Conservation (phyloP, 1,140 invertebrate genomes). For the Tigriopus japonicus region DNA sequence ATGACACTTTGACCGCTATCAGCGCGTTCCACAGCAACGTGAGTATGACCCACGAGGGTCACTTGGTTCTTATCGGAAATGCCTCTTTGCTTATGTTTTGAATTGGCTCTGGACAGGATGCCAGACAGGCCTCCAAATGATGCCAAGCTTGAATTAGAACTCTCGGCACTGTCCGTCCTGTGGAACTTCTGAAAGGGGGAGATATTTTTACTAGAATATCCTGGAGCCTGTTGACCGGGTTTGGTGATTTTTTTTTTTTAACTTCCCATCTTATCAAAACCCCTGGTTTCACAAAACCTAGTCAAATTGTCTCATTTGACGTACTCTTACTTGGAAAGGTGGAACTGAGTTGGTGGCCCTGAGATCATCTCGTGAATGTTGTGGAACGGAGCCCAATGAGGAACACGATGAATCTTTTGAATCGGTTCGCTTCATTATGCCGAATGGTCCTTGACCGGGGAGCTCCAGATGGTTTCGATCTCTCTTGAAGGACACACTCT, state of each 20-base stretch:
- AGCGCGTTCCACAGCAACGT: not conserved
- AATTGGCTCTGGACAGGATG: not conserved
- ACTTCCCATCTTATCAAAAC: not conserved
- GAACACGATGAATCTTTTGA: conserved; percentile 5
- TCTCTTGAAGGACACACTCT: conserved; percentile 19
- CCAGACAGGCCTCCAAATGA: not conserved
- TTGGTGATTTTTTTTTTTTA: not conserved
- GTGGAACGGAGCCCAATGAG: conserved; percentile 4
- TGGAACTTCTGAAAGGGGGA: conserved; percentile 1
- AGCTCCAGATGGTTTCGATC: conserved; percentile 12
- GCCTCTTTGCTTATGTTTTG: not conserved
- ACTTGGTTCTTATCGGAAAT: not conserved
- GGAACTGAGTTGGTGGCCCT: conserved; percentile 15
- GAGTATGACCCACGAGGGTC: not conserved
- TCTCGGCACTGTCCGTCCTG: conserved; percentile 2
- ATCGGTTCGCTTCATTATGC: conserved; percentile 2
- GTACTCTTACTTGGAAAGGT: not conserved
- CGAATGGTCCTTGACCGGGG: not conserved
- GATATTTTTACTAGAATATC: not conserved
- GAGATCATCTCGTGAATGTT: conserved; percentile 16
- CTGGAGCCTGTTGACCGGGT: not conserved
- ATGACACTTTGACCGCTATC: not conserved
- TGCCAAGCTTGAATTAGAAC: conserved; percentile 2
- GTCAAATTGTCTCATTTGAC: not conserved
- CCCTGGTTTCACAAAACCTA: not conserved